phyloP scores from a whole-genome alignment of 1,140 invertebrate species.

The Macrobrachium rosenbergii region DNA sequence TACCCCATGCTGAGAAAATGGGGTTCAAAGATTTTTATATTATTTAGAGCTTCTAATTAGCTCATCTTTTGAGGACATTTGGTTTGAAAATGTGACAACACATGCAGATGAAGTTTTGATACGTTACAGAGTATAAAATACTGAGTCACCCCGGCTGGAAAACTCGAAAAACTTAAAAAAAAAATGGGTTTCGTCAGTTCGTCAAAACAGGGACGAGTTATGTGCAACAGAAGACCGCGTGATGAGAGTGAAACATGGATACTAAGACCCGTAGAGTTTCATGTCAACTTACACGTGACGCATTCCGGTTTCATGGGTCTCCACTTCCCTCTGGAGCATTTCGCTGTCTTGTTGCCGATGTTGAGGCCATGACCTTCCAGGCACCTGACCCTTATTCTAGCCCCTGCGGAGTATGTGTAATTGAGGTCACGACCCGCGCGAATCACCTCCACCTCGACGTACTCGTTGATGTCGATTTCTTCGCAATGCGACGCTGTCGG shows the following conservation, averaged over 20 bases:
- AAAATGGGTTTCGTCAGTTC: too few species aligned
- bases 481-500: conserved; percentile 42
- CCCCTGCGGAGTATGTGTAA: conserved; percentile 73
- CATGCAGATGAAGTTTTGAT: too few species aligned
- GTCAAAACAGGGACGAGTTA: too few species aligned
- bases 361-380: conserved; percentile 82
- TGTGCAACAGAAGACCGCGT: too few species aligned
- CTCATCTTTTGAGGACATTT: too few species aligned
- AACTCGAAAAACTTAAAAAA: too few species aligned
- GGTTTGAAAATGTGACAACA: too few species aligned
- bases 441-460: conserved; percentile 78
- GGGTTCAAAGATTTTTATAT: too few species aligned
- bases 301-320: conserved; percentile 84
- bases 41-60: too few species aligned
- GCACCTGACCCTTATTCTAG: conserved; percentile 81
- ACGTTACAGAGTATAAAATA: too few species aligned
- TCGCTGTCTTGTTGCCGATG: conserved; percentile 81
- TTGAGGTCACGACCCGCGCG: conserved; percentile 70
- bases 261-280: not conserved
- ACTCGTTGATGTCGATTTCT: conserved; percentile 72
- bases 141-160: too few species aligned
- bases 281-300: conserved; percentile 77
- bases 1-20: too few species aligned
- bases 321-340: conserved; percentile 84
- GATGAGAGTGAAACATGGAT: not conserved